Evolutionary conservation across 2,797 vertebrate genomes (phyloP).

Genomic region (Cyclopterus lumpus): DNA sequence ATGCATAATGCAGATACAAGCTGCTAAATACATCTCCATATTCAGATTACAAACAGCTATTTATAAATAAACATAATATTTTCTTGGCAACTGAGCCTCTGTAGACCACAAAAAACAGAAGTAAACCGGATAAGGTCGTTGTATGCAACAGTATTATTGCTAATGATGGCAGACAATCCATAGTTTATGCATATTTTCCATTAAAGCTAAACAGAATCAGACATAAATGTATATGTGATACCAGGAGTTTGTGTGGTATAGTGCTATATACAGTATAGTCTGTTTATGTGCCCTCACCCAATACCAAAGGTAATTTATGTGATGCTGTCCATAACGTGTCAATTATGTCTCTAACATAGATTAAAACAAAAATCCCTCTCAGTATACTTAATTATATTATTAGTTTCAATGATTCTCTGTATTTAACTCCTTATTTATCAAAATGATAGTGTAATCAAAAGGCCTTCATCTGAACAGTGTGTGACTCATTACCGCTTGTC

Average conservation of each 20-base stretch:
- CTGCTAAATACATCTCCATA: conserved; percentile 53
- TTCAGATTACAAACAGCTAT: conserved; percentile 54
- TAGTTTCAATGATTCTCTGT: background rate
- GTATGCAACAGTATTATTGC: background rate
- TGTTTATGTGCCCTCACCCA: background rate
- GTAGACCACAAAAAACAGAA: conserved; percentile 21
- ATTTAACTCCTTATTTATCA: background rate
- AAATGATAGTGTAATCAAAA: conserved; percentile 5
- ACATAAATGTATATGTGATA: background rate
- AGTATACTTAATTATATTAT: background rate
- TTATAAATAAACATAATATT: conserved; percentile 57
- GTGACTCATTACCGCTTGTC: conserved; percentile 18
- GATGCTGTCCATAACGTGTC: background rate
- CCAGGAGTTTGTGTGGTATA: background rate
- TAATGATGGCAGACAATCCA: conserved; percentile 22
- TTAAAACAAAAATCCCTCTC: background rate
- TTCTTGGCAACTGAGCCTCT: conserved; percentile 29
- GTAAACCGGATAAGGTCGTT: conserved; percentile 22
- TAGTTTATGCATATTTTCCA: background rate
- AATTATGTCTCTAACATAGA: background rate
- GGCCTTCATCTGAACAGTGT: background rate
- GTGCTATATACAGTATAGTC: background rate
- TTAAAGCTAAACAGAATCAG: conserved; percentile 2
- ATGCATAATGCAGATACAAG: conserved; percentile 62
- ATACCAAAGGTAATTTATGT: background rate